Evolutionary conservation across 2,113 vertebrate species (phyloP).

Genomic region (Etheostoma spectabile): DNA sequence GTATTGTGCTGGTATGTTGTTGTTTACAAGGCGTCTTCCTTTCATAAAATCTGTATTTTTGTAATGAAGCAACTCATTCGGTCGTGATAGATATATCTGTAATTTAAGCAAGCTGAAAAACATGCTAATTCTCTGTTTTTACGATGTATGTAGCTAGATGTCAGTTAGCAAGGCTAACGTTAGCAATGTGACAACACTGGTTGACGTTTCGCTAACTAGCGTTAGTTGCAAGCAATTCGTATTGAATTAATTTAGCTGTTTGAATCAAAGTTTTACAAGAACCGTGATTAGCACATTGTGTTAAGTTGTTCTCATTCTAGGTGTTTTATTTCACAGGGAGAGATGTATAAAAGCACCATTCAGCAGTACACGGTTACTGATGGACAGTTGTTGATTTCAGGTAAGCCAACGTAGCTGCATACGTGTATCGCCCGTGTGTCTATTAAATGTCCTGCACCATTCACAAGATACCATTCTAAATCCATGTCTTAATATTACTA

Average conservation of each 20-base stretch:
- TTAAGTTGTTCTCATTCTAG: neutral
- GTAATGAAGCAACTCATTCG: rapidly evolving
- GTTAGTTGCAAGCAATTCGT: neutral
- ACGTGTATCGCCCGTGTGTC: neutral
- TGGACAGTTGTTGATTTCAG: constrained; percentile 62
- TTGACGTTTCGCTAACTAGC: neutral
- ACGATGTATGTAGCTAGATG: neutral
- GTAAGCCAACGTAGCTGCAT: constrained; percentile 31
- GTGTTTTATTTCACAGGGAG: constrained; percentile 7
- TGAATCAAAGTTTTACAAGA: rapidly evolving
- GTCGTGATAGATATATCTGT: rapidly evolving
- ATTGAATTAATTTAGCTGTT: neutral
- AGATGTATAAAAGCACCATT: neutral
- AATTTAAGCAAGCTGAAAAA: neutral
- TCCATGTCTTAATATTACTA: too few species aligned
- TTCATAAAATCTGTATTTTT: rapidly evolving
- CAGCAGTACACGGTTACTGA: constrained; percentile 9
- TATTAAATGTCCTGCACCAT: too few species aligned
- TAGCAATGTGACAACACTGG: constrained; percentile 25
- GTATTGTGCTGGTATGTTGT: constrained; percentile 64
- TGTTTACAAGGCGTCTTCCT: constrained; percentile 12
- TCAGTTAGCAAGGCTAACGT: constrained; percentile 35
- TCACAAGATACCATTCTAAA: too few species aligned
- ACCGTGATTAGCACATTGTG: rapidly evolving
- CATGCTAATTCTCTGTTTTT: neutral